Evolutionary conservation across 2,113 vertebrate genomes (phyloP).

Genomic region (Lamprotornis superbus): DNA sequence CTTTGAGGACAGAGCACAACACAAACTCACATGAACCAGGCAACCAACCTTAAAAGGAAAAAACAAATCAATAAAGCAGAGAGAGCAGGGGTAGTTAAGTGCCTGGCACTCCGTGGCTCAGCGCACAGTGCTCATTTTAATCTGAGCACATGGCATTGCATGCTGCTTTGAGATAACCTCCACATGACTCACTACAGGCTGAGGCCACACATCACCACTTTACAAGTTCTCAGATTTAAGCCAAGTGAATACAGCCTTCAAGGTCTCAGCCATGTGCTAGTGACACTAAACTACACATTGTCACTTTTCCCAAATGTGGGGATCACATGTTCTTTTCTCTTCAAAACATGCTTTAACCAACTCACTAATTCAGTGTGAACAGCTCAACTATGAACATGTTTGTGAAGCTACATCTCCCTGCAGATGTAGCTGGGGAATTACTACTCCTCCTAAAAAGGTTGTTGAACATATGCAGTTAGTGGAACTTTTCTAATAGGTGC

Average conservation of each 20-base stretch:
- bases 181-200: neutral
- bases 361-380: neutral
- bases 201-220: neutral
- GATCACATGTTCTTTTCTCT: neutral
- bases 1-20: neutral
- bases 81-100: neutral
- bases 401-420: neutral
- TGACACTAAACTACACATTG: neutral
- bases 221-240: neutral
- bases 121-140: conserved; percentile 10
- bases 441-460: neutral
- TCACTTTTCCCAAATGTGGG: neutral
- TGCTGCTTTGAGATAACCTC: conserved; percentile 23
- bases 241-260: neutral
- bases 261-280: neutral
- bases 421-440: neutral
- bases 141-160: neutral
- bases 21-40: conserved; percentile 6
- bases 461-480: neutral
- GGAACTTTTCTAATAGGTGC: neutral
- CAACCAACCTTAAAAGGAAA: conserved; percentile 11
- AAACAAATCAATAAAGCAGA: neutral
- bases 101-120: neutral
- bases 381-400: neutral
- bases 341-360: neutral